Percentiles rank a stretch among this genome's conserved stretches.
phyloP scores from a whole-genome alignment of 2,797 vertebrate species.

The Enteromius trimaculatus region DNA sequence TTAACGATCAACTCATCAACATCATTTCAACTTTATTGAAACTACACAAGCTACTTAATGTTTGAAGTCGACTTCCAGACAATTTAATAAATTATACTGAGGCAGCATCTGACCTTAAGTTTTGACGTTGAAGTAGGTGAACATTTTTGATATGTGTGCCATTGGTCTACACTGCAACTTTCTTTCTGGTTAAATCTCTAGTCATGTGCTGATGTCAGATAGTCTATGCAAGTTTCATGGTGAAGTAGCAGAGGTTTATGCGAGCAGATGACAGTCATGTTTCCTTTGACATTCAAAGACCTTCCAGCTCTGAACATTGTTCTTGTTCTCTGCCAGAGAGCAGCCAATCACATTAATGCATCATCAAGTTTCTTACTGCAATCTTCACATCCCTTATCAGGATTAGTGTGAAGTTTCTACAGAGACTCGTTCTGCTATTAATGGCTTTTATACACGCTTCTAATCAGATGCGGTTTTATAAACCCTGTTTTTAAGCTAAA shows the following conservation, averaged over 20 bases:
- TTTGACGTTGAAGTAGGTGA: background rate
- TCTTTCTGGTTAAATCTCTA: background rate
- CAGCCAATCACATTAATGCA: background rate
- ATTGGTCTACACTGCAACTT: background rate
- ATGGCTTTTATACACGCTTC: background rate
- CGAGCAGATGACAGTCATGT: conserved; percentile 6
- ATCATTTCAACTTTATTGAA: background rate
- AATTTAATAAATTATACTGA: background rate
- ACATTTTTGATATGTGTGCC: background rate
- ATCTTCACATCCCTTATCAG: background rate
- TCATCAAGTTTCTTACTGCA: background rate
- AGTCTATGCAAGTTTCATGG: conserved; percentile 23
- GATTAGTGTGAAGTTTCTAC: background rate
- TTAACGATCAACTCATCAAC: background rate
- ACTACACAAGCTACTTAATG: background rate
- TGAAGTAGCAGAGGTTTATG: background rate
- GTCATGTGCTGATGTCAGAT: background rate
- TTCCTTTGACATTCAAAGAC: conserved; percentile 29
- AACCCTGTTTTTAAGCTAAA: background rate
- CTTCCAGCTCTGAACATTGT: background rate
- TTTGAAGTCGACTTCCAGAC: background rate
- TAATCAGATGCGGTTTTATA: background rate
- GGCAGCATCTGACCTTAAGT: background rate
- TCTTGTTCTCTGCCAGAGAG: conserved; percentile 2
- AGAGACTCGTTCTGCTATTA: background rate